phyloP scores from a whole-genome alignment of 2,113 vertebrate species.

The Cyprinodon brontotheroides region DNA sequence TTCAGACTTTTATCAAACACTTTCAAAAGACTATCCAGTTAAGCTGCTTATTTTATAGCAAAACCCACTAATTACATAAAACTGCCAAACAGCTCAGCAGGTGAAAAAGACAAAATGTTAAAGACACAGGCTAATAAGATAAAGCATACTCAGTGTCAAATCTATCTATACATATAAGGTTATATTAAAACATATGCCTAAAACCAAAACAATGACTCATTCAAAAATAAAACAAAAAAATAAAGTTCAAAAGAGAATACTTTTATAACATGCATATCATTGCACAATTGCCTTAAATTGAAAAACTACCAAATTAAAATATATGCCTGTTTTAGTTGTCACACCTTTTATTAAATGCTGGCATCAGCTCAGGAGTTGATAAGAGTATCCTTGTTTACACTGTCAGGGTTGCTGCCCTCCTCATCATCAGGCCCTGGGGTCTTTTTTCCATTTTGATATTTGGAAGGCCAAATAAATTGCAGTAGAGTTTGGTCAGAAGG shows the following conservation, averaged over 20 bases:
- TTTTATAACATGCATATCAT: background rate
- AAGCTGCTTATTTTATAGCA: background rate
- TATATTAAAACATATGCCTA: no score
- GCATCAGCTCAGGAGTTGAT: background rate
- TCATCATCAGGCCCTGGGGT: background rate
- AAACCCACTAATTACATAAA: background rate
- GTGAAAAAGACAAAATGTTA: background rate
- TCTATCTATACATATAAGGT: background rate
- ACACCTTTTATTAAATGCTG: constrained; percentile 4
- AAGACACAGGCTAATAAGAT: background rate
- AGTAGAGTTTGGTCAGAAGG: constrained; percentile 86
- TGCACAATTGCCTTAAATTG: background rate
- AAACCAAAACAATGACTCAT: no score
- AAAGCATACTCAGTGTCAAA: background rate
- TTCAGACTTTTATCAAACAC: background rate
- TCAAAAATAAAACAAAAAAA: background rate
- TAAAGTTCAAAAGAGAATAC: background rate
- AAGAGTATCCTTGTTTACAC: constrained; percentile 8
- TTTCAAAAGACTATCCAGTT: background rate
- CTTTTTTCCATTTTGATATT: constrained; percentile 37
- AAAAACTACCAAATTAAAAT: background rate
- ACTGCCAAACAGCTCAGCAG: background rate
- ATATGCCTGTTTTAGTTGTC: background rate
- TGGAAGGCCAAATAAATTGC: constrained; percentile 85
- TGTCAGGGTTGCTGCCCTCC: background rate